Conservation (phyloP, 2,888 invertebrate genomes). For the Orthosia cruda region DNA sequence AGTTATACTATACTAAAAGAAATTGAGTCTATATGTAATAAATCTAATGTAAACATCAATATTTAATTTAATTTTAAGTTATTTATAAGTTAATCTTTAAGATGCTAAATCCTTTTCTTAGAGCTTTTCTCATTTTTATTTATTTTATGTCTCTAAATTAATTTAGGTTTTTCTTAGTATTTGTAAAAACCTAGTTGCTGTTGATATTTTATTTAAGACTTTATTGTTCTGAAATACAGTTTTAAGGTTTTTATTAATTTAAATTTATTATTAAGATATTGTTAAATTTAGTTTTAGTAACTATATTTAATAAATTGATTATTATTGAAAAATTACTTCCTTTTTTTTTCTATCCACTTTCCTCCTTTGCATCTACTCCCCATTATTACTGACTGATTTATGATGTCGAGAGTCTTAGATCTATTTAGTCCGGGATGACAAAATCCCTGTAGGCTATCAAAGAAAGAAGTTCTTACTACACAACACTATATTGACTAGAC, state of each 20-base stretch:
- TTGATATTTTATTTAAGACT: neutral
- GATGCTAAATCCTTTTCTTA: neutral
- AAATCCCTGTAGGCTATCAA: too few relatives aligned
- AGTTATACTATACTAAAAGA: too few relatives aligned
- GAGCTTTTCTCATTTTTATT: neutral
- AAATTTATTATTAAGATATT: neutral
- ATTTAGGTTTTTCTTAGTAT: neutral
- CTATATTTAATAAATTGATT: too few relatives aligned
- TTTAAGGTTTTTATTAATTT: neutral
- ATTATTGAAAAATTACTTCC: conserved; percentile 8
- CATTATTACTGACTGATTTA: too few relatives aligned
- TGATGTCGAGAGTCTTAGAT: too few relatives aligned
- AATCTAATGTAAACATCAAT: neutral
- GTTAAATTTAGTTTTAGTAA: too few relatives aligned
- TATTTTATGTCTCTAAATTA: neutral
- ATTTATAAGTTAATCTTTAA: neutral
- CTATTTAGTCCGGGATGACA: too few relatives aligned
- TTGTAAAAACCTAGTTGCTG: neutral
- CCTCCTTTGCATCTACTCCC: too few relatives aligned
- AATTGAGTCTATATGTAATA: conserved; percentile 28
- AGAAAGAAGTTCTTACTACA: too few relatives aligned
- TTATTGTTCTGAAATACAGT: too few relatives aligned
- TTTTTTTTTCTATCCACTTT: neutral
- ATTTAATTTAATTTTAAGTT: neutral
- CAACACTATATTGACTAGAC: too few relatives aligned